Evolutionary conservation across 1,140 invertebrate species (phyloP).

Genomic region (Pseudobourletiella spinata): DNA sequence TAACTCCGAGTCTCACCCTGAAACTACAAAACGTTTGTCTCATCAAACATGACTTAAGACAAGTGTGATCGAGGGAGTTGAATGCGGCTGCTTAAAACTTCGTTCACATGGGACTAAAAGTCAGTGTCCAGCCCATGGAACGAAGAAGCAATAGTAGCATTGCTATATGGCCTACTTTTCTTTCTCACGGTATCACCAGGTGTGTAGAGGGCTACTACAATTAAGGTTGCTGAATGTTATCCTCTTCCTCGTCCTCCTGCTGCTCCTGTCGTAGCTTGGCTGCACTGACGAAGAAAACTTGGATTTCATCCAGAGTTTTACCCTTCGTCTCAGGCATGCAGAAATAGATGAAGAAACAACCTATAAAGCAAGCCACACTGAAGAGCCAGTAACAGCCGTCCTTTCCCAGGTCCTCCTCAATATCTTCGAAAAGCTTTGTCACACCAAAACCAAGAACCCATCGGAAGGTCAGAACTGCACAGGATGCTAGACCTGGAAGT

Average conservation of each 20-base stretch:
- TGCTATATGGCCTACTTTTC: no score
- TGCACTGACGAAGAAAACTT: constrained; percentile 29
- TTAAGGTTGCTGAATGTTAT: not conserved
- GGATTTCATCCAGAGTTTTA: constrained; percentile 58
- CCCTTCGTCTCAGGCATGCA: constrained; percentile 64
- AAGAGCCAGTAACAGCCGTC: constrained; percentile 51
- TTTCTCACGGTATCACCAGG: no score
- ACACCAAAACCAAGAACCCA: constrained; percentile 48
- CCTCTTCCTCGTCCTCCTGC: not conserved
- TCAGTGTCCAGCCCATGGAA: no score
- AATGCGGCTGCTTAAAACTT: no score
- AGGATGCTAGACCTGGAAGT: constrained; percentile 33
- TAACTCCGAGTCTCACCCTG: no score
- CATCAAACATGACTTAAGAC: no score
- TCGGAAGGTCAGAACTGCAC: constrained; percentile 43
- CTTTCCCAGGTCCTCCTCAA: constrained; percentile 43
- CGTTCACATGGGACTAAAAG: no score
- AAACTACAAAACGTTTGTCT: no score
- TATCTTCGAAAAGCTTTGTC: constrained; percentile 44
- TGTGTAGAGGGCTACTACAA: not conserved
- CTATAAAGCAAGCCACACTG: constrained; percentile 45
- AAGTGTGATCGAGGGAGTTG: no score
- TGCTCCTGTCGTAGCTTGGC: not conserved
- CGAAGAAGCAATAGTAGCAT: no score
- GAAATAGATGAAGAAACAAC: constrained; percentile 49